Evolutionary conservation across 2,797 vertebrate genomes (phyloP).

Genomic region (Rhadinocentrus ornatus): DNA sequence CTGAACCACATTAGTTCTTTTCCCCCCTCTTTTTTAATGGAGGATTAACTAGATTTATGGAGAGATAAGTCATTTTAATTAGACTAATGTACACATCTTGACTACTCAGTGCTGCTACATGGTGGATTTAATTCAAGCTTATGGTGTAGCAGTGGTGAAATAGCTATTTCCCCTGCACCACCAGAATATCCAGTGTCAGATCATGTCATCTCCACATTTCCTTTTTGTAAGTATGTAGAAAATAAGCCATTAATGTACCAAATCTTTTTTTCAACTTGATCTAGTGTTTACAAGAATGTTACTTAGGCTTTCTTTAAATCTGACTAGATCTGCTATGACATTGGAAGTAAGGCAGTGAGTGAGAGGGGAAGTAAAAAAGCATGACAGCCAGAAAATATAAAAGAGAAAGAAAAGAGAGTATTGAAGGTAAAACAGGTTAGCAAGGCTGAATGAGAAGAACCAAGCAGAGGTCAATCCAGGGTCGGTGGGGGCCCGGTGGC

Average conservation of each 20-base stretch:
- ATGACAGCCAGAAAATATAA: slow-evolving; percentile 18
- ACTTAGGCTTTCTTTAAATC: slow-evolving; percentile 23
- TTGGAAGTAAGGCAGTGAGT: slow-evolving; percentile 27
- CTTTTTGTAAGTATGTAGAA: background rate
- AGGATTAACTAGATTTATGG: slow-evolving; percentile 6
- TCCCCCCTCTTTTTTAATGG: background rate
- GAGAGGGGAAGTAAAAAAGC: slow-evolving; percentile 28
- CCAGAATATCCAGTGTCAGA: background rate
- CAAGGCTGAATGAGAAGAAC: slow-evolving; percentile 54
- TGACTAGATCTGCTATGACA: slow-evolving; percentile 48
- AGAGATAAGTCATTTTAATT: slow-evolving; percentile 4
- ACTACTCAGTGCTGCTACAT: background rate
- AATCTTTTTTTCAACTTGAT: background rate
- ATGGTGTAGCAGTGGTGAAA: background rate
- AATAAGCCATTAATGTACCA: background rate
- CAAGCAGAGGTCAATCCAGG: slow-evolving; percentile 74
- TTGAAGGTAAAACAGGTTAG: slow-evolving; percentile 53
- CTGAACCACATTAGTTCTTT: slow-evolving; percentile 22
- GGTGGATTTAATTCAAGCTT: background rate
- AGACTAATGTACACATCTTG: background rate
- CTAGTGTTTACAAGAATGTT: background rate
- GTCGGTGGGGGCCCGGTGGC: slow-evolving; percentile 69
- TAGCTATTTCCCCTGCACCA: slow-evolving; percentile 4
- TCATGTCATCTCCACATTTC: background rate
- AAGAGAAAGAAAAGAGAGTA: background rate